Evolutionary conservation across 2,888 invertebrate species (phyloP).

Genomic region (Chouioia cunea): DNA sequence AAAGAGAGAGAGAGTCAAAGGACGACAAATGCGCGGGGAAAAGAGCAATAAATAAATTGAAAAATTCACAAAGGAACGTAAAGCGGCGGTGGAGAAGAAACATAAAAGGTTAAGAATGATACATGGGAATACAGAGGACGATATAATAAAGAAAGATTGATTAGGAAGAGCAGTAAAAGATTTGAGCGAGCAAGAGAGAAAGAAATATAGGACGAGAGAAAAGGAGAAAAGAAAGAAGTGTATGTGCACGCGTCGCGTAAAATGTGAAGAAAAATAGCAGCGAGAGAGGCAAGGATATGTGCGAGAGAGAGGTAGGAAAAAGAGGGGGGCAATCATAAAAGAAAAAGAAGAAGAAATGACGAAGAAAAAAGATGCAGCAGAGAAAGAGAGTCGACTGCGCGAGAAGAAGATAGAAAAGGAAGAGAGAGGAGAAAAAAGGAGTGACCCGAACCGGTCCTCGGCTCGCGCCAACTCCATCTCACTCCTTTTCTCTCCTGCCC

Average conservation of each 20-base stretch:
- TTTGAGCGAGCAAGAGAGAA: constrained; percentile 27
- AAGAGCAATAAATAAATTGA: constrained; percentile 45
- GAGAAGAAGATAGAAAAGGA: constrained; percentile 50
- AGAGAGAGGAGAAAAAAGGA: constrained; percentile 52
- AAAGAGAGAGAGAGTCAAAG: constrained; percentile 26
- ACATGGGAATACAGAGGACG: constrained; percentile 35
- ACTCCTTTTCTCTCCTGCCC: constrained; percentile 20
- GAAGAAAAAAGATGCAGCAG: constrained; percentile 22
- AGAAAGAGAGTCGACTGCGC: constrained; percentile 31
- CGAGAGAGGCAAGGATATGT: constrained; percentile 22
- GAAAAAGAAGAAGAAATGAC: constrained; percentile 24
- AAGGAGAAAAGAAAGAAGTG: constrained; percentile 24
- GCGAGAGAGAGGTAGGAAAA: background rate
- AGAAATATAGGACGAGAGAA: constrained; percentile 16
- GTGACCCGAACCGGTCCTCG: constrained; percentile 63
- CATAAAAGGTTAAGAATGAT: constrained; percentile 43
- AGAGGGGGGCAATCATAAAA: constrained; percentile 30
- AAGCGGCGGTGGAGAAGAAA: constrained; percentile 33
- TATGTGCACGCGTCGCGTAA: constrained; percentile 25
- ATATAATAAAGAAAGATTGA: constrained; percentile 44
- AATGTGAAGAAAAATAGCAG: constrained; percentile 38
- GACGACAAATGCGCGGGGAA: constrained; percentile 29
- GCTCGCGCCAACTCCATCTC: constrained; percentile 45
- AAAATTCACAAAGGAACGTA: constrained; percentile 46
- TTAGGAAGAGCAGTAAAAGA: constrained; percentile 33